A percentile compares a stretch with the other conserved stretches of the same genome.
phyloP scores from a whole-genome alignment of 2,113 vertebrate genomes.

The Nothocercus julius region DNA sequence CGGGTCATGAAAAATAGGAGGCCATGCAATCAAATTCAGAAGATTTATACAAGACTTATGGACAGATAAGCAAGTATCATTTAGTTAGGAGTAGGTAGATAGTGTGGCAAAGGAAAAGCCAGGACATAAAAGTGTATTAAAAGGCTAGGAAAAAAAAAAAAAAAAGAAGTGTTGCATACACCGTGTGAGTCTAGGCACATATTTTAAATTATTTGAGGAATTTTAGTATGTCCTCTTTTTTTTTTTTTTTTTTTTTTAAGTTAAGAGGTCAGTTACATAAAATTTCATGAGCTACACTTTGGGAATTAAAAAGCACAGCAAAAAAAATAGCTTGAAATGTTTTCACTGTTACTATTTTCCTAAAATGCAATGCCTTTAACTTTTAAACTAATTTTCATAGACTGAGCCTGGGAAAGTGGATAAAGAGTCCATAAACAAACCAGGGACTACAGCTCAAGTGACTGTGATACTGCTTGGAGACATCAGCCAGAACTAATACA shows the following conservation, averaged over 20 bases:
- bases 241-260: background rate
- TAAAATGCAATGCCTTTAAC: background rate
- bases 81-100: background rate
- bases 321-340: background rate
- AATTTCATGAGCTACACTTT: background rate
- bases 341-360: background rate
- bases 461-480: background rate
- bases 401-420: background rate
- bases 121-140: background rate
- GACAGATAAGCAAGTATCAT: background rate
- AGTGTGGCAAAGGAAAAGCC: background rate
- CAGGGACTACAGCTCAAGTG: background rate
- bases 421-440: background rate
- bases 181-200: background rate
- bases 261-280: background rate
- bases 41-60: background rate
- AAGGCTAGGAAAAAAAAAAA: background rate
- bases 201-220: background rate
- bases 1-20: slow-evolving; percentile 4
- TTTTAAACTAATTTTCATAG: background rate
- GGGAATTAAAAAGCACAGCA: background rate
- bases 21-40: background rate
- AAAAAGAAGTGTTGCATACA: background rate
- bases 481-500: background rate
- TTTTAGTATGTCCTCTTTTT: background rate